Evolutionary conservation across 2,113 vertebrate genomes (phyloP).

Genomic region (Burhinus oedicnemus): DNA sequence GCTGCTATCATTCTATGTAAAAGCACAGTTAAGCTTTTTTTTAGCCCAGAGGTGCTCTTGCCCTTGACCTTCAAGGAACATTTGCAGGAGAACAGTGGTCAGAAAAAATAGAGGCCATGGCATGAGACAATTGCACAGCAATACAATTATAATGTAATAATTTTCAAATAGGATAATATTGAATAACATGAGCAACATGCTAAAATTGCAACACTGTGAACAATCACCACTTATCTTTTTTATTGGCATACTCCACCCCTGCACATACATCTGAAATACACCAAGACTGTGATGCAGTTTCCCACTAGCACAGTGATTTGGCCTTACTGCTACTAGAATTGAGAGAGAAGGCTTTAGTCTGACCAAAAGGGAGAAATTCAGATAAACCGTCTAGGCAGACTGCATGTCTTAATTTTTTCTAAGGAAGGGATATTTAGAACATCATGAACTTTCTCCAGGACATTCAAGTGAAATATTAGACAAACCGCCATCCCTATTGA

Average conservation of each 20-base stretch:
- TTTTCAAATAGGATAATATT: background rate
- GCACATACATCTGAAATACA: background rate
- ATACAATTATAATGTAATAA: background rate
- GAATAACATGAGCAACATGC: background rate
- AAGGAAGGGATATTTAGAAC: background rate
- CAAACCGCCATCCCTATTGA: background rate
- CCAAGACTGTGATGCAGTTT: background rate
- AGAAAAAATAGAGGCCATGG: background rate
- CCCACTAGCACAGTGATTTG: background rate
- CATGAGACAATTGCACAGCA: background rate
- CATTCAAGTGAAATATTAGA: background rate
- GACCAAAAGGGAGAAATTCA: background rate
- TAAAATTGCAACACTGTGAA: background rate
- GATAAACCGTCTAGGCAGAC: background rate
- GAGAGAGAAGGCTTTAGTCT: background rate
- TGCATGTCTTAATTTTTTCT: background rate
- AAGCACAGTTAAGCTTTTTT: background rate
- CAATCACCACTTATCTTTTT: background rate
- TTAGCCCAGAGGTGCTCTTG: background rate
- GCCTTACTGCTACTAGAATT: background rate
- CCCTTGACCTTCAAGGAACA: background rate
- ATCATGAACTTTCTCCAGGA: background rate
- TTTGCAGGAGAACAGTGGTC: background rate
- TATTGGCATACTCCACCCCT: background rate
- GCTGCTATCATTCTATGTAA: background rate